Conservation (phyloP, 2,888 invertebrate genomes). For the Caenorhabditis wallacei region DNA sequence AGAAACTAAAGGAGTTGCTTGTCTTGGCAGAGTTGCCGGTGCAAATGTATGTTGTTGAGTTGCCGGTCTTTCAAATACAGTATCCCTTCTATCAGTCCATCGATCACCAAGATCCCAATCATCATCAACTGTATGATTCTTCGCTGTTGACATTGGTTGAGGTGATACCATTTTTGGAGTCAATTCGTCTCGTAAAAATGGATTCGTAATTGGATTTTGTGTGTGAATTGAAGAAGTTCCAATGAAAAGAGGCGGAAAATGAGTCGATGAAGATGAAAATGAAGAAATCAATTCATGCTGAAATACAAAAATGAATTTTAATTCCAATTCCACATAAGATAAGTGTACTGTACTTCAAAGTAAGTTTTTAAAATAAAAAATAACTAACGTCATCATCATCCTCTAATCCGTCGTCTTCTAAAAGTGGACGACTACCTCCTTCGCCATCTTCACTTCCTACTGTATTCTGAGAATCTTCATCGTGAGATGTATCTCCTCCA, state of each 20-base stretch:
- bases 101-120: conserved; percentile 62
- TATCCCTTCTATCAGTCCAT: conserved; percentile 60
- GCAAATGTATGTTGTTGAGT: conserved; percentile 38
- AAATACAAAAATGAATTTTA: too few species aligned
- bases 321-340: too few species aligned
- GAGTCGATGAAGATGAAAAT: conserved; percentile 30
- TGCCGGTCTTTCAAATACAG: conserved; percentile 42
- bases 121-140: conserved; percentile 30
- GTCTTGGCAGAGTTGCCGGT: conserved; percentile 72
- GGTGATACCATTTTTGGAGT: conserved; percentile 64
- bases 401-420: conserved; percentile 76
- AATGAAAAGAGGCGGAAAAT: conserved; percentile 51
- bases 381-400: conserved; percentile 70
- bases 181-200: conserved; percentile 59
- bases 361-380: too few species aligned
- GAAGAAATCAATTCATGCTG: conserved; percentile 58
- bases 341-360: too few species aligned
- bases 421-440: conserved; percentile 70
- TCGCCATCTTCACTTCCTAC: conserved; percentile 71
- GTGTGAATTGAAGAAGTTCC: conserved; percentile 36
- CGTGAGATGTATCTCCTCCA: conserved; percentile 70
- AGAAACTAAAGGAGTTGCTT: conserved; percentile 58
- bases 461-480: conserved; percentile 72
- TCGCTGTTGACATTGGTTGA: neutral
- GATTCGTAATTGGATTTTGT: conserved; percentile 44